These are phyloP conservation scores for Huso huso DNA, from an alignment of 2,797 vertebrate species.

Conservation along the genomic window DNA sequence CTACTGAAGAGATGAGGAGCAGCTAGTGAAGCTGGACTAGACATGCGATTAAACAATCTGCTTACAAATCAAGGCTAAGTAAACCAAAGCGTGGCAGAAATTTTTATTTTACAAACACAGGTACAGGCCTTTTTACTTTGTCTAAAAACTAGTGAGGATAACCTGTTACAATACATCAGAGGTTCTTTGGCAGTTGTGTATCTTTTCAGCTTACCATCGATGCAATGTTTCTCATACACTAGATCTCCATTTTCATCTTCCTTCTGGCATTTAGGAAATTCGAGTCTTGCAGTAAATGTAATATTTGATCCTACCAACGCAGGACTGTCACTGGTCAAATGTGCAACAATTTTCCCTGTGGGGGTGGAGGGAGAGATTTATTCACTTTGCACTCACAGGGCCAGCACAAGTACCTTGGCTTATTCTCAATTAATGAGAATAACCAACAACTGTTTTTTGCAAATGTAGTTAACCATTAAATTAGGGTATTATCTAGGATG, in stretches of 20 bases:
- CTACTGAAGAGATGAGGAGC: slow-evolving; percentile 30
- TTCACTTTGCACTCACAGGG: too few relatives aligned
- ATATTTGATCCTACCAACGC: slow-evolving; percentile 77
- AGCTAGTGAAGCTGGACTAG: too few relatives aligned
- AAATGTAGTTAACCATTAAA: background rate
- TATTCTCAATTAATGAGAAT: background rate
- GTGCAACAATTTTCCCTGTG: slow-evolving; percentile 62
- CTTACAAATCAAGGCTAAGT: too few relatives aligned
- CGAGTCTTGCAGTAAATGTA: slow-evolving; percentile 71
- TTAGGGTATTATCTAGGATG: background rate
- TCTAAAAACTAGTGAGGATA: too few relatives aligned
- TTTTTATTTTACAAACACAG: too few relatives aligned
- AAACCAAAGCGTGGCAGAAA: too few relatives aligned
- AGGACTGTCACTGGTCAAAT: slow-evolving; percentile 77
- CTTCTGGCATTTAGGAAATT: slow-evolving; percentile 75
- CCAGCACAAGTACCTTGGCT: background rate
- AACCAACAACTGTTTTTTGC: background rate
- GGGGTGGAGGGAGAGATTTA: slow-evolving; percentile 7
- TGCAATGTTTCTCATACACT: slow-evolving; percentile 70
- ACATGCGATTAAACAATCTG: too few relatives aligned
- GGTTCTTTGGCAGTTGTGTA: too few relatives aligned
- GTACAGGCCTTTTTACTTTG: too few relatives aligned
- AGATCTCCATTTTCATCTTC: slow-evolving; percentile 69
- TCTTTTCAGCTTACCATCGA: slow-evolving; percentile 54
- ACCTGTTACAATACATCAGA: too few relatives aligned